These are phyloP conservation scores for Heterodera schachtii DNA, from an alignment of 1,140 invertebrate species.

Conservation along the genomic window DNA sequence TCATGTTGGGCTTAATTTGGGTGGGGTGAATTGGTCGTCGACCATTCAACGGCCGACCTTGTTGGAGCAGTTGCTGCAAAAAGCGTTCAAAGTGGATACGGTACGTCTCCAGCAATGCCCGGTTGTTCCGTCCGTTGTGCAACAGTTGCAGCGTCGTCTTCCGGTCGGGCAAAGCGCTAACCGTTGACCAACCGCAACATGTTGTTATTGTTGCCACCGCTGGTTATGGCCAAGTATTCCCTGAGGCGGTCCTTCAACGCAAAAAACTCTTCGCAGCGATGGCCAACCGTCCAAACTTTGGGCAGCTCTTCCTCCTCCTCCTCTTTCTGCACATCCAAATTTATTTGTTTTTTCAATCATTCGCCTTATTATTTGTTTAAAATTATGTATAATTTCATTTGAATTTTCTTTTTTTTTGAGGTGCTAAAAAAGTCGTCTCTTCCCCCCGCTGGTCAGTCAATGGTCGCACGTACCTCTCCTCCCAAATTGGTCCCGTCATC, in stretches of 20 bases:
- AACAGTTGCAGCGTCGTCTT: constrained; percentile 42
- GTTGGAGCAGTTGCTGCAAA: constrained; percentile 36
- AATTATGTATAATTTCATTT: no score
- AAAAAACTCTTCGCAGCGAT: constrained; percentile 53
- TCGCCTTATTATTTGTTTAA: no score
- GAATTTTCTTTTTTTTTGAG: no score
- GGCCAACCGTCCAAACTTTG: constrained; percentile 44
- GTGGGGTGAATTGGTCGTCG: background rate
- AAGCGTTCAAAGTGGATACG: constrained; percentile 40
- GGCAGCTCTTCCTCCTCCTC: constrained; percentile 20
- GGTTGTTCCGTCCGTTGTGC: constrained; percentile 28
- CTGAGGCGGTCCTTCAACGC: constrained; percentile 37
- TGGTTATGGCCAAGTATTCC: constrained; percentile 26
- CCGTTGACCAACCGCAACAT: constrained; percentile 23
- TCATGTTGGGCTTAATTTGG: constrained; percentile 37
- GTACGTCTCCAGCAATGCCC: constrained; percentile 44
- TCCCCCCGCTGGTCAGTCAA: no score
- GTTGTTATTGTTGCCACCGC: constrained; percentile 14
- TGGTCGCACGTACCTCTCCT: background rate
- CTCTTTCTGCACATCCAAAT: no score
- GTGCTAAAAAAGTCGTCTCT: no score
- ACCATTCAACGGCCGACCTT: constrained; percentile 17
- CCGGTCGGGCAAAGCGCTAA: constrained; percentile 35
- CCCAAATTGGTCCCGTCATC: background rate
- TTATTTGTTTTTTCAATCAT: no score